Percentiles rank a stretch among this genome's conserved stretches.
These are phyloP conservation scores for Iguana delicatissima DNA, from an alignment of 2,797 vertebrate genomes.

Conservation along the genomic window DNA sequence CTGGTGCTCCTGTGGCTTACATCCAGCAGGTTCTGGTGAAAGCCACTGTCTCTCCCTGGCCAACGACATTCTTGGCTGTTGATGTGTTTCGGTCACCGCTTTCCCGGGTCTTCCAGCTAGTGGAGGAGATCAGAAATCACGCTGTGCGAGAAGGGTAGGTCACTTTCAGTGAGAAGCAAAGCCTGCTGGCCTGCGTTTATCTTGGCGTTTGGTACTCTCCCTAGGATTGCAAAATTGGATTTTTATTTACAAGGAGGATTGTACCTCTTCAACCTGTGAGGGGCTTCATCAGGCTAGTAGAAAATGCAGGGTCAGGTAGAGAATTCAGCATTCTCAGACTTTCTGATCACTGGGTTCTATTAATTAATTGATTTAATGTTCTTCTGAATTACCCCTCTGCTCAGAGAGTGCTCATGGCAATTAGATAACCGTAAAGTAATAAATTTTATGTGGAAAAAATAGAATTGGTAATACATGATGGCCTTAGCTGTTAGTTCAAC, in stretches of 20 bases:
- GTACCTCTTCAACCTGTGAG: neutral
- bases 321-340: neutral
- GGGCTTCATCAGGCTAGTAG: neutral
- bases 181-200: neutral
- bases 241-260: no score
- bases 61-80: constrained; percentile 90
- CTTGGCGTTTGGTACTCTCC: no score
- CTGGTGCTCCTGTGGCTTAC: constrained; percentile 93
- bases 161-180: neutral
- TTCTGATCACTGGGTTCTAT: neutral
- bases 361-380: neutral
- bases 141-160: constrained; percentile 89
- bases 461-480: neutral
- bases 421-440: neutral
- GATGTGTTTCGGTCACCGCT: constrained; percentile 94
- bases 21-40: constrained; percentile 98
- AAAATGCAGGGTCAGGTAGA: neutral
- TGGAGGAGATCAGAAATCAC: constrained; percentile 96
- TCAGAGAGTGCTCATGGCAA: neutral
- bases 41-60: constrained; percentile 95
- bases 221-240: neutral
- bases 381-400: neutral
- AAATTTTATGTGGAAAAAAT: neutral
- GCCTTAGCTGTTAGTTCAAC: no score
- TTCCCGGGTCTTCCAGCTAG: constrained; percentile 89